Percentiles rank a stretch among this genome's conserved stretches.
Evolutionary conservation across 2,888 invertebrate species (phyloP).

Genomic region (Drosophila setosimentum): DNA sequence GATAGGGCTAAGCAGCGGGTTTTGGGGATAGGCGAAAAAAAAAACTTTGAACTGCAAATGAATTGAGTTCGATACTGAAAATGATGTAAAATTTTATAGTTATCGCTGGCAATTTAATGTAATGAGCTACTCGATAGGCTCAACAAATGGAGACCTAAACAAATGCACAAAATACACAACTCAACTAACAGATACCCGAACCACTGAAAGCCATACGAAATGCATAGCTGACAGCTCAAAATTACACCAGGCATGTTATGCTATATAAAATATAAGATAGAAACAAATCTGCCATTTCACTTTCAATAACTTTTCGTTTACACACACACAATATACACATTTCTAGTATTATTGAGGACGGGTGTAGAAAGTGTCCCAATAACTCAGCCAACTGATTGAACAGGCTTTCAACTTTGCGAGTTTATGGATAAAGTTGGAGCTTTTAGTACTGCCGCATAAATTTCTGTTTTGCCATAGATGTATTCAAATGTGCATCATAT

Average conservation of each 20-base stretch:
- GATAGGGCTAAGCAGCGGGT: neutral
- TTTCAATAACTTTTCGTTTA: neutral
- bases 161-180: neutral
- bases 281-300: neutral
- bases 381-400: conserved; percentile 46
- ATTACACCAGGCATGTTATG: neutral
- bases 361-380: conserved; percentile 21
- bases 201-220: neutral
- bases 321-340: neutral
- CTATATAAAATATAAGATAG: neutral
- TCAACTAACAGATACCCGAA: conserved; percentile 23
- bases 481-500: conserved; percentile 52
- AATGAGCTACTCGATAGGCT: conserved; percentile 47
- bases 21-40: conserved; percentile 3
- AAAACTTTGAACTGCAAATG: conserved; percentile 58
- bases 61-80: conserved; percentile 59
- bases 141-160: conserved; percentile 1
- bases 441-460: conserved; percentile 50
- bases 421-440: conserved; percentile 57
- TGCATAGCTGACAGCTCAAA: neutral
- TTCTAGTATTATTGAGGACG: neutral
- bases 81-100: conserved; percentile 75
- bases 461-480: conserved; percentile 39
- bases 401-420: conserved; percentile 46
- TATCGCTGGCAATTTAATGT: conserved; percentile 63